A percentile compares a stretch with the other conserved stretches of the same genome.
Conservation (phyloP, 92 coral and sea anemone genomes). For the Actinostola sp. region DNA sequence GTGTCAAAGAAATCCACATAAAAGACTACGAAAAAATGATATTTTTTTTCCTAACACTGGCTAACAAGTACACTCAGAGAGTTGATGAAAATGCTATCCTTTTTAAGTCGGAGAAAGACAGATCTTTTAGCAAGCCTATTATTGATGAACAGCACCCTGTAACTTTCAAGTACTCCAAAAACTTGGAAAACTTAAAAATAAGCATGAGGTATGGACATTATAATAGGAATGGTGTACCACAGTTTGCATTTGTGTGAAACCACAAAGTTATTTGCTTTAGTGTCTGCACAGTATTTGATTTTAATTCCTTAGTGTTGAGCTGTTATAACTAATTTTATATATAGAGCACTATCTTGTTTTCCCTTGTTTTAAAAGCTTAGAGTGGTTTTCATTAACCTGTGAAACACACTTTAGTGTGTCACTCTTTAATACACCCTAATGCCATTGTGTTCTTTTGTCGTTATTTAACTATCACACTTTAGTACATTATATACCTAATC, state of each 20-base stretch:
- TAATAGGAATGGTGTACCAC: slow-evolving; percentile 64
- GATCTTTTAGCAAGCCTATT: slow-evolving; percentile 52
- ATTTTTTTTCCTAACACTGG: slow-evolving; percentile 31
- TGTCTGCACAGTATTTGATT: no score
- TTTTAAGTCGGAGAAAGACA: slow-evolving; percentile 49
- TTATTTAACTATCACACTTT: no score
- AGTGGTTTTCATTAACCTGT: no score
- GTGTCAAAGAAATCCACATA: slow-evolving; percentile 19
- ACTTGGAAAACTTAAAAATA: slow-evolving; percentile 36
- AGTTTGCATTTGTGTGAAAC: slow-evolving; percentile 29
- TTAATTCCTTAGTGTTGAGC: no score
- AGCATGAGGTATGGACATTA: slow-evolving; percentile 55
- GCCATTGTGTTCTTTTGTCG: no score
- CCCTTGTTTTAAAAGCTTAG: no score
- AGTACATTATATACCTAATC: no score
- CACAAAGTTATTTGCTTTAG: no score
- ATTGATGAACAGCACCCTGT: slow-evolving; percentile 45
- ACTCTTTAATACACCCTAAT: no score
- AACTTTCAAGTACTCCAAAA: slow-evolving; percentile 45
- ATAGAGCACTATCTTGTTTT: no score
- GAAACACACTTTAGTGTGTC: no score
- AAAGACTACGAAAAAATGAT: slow-evolving; percentile 19
- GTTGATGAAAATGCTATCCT: slow-evolving; percentile 33
- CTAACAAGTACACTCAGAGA: slow-evolving; percentile 52
- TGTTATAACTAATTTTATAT: no score